These are phyloP conservation scores for Oikopleura dioica DNA, from an alignment of 23 tunicate species.

Conservation along the genomic window DNA sequence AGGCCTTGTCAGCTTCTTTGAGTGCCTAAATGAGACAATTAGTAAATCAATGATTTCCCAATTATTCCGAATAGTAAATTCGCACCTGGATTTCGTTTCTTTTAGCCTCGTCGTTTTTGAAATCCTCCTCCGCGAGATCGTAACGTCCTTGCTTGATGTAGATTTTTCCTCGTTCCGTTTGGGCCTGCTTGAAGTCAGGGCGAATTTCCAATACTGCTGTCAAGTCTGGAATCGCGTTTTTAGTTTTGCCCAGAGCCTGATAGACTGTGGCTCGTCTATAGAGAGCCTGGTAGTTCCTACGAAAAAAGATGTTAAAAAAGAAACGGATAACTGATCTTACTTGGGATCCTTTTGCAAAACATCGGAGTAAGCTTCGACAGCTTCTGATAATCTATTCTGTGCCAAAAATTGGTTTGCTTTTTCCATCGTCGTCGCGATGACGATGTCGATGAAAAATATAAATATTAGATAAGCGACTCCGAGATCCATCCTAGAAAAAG, in stretches of 20 bases:
- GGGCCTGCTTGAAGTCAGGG: neutral
- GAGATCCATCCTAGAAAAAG: slow-evolving; percentile 5
- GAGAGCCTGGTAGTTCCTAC: slow-evolving; percentile 59
- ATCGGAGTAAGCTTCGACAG: neutral
- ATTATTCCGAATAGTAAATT: neutral
- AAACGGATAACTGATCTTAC: neutral
- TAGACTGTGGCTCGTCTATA: slow-evolving; percentile 91
- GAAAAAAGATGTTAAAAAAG: neutral
- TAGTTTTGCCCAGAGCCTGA: slow-evolving; percentile 73
- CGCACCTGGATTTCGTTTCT: neutral
- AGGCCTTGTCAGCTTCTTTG: neutral
- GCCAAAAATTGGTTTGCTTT: neutral
- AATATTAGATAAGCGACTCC: neutral
- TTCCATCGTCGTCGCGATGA: neutral
- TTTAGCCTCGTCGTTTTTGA: neutral
- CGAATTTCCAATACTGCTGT: slow-evolving; percentile 1
- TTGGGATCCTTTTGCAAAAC: neutral
- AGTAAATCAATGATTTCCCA: too few relatives aligned
- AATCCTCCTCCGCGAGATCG: slow-evolving; percentile 68
- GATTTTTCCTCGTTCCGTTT: slow-evolving; percentile 53
- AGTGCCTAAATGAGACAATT: neutral
- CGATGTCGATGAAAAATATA: neutral
- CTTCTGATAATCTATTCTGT: neutral
- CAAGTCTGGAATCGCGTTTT: slow-evolving; percentile 57
- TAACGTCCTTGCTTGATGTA: slow-evolving; percentile 72